Evolutionary conservation across 1,140 invertebrate genomes (phyloP), one percentile per base, ranked within the genome.

Genomic region (Heliothis subflexa): DNA sequence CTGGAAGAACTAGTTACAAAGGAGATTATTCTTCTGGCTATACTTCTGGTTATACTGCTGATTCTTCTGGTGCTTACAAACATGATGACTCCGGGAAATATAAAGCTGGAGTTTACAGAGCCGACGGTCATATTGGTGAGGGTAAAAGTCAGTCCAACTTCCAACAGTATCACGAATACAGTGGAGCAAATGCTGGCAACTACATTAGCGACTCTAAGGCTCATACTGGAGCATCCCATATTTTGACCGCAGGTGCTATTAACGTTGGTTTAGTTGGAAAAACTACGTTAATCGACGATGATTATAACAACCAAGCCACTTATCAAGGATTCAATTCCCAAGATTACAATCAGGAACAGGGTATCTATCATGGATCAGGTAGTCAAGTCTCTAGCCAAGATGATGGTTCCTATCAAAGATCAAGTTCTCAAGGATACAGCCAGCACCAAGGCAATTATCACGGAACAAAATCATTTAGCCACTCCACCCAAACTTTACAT

Each of bases 201-300:
- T 90, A 93, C 64, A 80, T 92, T 5, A 87, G 78, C n/a, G 86
- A 89, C 68, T 80, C 85, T 7, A 89, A 86, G 73, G 82, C 80
- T 25, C 90, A 90, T 64, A 91, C 88, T 52, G 92, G 92, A 3
- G 88, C 86, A 4, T 88, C 91, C 12, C 94, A 95, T 71, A 88
- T 88, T 62, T 83, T 95, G 40, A 93, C 93, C n/a, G 93, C 94
- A 5, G 94, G 94, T 57, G 93, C 94, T 61, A 89, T 95, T 4
- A 95, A 95, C 82, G 90, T 95, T 52, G 94, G 90, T 47, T 82
- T 95, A 12, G 94, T 95, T 16, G 94, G 94, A 75, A 95, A 95
- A 85, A 95, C 94, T 14, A 92, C 92, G 57, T 84, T 95, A 45
- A 81, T 95, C 10, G 94, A 95, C 76, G 82, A 87, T 57, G 85